Evolutionary conservation across 2,888 invertebrate genomes (phyloP).

Genomic region (Coelogynopora nodosa): DNA sequence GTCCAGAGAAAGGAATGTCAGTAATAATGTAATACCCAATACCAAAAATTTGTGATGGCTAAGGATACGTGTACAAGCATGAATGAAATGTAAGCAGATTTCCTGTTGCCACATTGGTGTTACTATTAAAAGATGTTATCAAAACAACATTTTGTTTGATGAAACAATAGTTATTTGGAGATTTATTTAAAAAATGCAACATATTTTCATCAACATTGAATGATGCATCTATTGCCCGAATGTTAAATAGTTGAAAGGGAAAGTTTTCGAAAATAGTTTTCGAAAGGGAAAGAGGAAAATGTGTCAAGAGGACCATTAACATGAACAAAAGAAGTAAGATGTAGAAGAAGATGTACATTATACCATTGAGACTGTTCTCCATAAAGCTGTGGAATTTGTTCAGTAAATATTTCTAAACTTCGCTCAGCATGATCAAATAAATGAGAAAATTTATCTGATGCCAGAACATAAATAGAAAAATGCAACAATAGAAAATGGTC

Average conservation of each 20-base stretch:
- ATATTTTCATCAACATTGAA: background rate
- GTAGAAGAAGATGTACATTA: background rate
- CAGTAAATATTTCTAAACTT: background rate
- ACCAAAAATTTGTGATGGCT: background rate
- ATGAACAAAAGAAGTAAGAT: background rate
- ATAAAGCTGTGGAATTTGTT: background rate
- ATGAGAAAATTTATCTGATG: background rate
- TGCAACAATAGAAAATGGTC: background rate
- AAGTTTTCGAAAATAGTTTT: background rate
- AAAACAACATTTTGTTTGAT: background rate
- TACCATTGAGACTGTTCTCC: background rate
- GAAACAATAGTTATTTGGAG: background rate
- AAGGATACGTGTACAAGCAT: background rate
- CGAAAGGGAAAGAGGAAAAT: background rate
- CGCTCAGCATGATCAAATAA: background rate
- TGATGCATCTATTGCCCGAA: background rate
- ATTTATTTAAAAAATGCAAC: background rate
- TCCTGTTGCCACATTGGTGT: background rate
- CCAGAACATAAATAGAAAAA: background rate
- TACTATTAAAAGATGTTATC: background rate
- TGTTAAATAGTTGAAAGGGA: background rate
- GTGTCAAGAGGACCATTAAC: background rate
- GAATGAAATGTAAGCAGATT: background rate
- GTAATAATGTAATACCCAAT: background rate
- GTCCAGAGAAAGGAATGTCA: too few relatives aligned